Percentiles rank a stretch among this genome's conserved stretches.
Conservation (phyloP, 2,888 invertebrate genomes). For the Cenopis cana region DNA sequence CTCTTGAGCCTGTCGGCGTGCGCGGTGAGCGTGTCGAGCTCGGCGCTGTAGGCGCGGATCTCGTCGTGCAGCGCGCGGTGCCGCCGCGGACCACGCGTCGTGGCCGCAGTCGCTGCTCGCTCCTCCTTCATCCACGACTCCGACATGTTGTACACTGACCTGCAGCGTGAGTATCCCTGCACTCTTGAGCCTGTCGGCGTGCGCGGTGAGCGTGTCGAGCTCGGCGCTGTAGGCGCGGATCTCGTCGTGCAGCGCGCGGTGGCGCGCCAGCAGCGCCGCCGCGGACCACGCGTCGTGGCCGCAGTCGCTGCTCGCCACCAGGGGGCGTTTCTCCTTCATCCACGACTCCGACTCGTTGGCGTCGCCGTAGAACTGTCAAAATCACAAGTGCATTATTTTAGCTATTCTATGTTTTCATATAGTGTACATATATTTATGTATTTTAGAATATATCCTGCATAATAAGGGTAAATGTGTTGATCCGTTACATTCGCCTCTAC, state of each 20-base stretch:
- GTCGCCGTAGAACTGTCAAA: constrained; percentile 97
- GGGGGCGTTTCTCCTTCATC: constrained; percentile 92
- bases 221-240: constrained; percentile 95
- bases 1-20: constrained; percentile 91
- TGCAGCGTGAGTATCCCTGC: constrained; percentile 87
- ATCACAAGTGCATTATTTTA: no score
- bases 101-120: constrained; percentile 95
- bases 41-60: constrained; percentile 94
- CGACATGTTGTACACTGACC: no score
- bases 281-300: constrained; percentile 97
- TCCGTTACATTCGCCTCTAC: no score
- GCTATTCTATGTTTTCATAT: no score
- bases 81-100: constrained; percentile 96
- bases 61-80: constrained; percentile 94
- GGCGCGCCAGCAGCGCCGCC: constrained; percentile 82
- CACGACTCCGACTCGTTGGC: constrained; percentile 99
- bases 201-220: constrained; percentile 91
- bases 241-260: constrained; percentile 93
- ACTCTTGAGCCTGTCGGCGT: constrained; percentile 90
- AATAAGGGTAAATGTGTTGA: no score
- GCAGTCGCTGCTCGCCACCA: constrained; percentile 90
- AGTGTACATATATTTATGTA: no score
- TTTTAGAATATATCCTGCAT: no score
- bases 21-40: constrained; percentile 91
- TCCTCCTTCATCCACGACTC: constrained; percentile 99